Evolutionary conservation across 92 coral and sea anemone species (phyloP).

Genomic region (Nematostella vectensis): DNA sequence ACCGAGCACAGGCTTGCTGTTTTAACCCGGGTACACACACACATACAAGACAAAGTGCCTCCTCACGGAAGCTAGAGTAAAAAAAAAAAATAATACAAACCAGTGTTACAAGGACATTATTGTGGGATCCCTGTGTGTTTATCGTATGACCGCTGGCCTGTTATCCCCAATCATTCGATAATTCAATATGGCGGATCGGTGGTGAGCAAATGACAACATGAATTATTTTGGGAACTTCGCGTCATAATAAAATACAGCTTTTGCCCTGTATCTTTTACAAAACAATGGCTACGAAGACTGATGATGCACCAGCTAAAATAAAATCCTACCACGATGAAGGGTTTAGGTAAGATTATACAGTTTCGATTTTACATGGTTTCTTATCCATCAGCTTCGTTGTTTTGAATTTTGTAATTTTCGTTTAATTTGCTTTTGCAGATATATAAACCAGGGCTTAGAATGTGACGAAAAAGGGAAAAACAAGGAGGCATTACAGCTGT

Average conservation of each 20-base stretch:
- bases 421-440: constrained; percentile 25
- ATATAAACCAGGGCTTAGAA: constrained; percentile 65
- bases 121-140: neutral
- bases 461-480: constrained; percentile 72
- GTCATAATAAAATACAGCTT: neutral
- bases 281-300: too few relatives aligned
- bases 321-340: constrained; percentile 67
- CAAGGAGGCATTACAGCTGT: constrained; percentile 56
- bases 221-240: neutral
- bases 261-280: too few relatives aligned
- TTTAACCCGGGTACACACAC: too few relatives aligned
- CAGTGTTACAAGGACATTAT: too few relatives aligned
- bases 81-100: too few relatives aligned
- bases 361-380: too few relatives aligned
- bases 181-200: neutral
- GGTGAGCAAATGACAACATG: neutral
- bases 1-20: too few relatives aligned
- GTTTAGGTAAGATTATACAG: constrained; percentile 35
- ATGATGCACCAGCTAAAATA: constrained; percentile 47
- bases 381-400: too few relatives aligned
- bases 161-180: neutral
- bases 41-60: too few relatives aligned
- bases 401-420: too few relatives aligned
- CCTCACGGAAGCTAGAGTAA: too few relatives aligned
- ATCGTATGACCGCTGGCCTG: neutral